These are phyloP conservation scores for Lapara coniferarum DNA, from an alignment of 2,888 invertebrate species.

Conservation along the genomic window DNA sequence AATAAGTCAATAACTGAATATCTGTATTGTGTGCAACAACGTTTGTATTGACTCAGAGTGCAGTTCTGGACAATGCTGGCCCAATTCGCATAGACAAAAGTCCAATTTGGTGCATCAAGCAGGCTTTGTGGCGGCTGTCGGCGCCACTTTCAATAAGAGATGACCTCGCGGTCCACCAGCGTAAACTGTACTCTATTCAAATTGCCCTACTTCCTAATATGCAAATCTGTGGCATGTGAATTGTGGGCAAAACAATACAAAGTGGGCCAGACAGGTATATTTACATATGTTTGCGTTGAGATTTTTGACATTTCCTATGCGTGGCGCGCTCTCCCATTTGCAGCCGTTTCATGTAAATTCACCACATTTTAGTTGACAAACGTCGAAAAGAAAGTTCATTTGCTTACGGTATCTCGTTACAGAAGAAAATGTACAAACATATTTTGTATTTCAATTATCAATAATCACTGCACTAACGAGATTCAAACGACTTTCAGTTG, in stretches of 20 bases:
- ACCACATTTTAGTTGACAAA: conserved; percentile 40
- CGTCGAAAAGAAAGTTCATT: conserved; percentile 48
- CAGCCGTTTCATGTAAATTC: conserved; percentile 47
- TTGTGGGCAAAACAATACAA: conserved; percentile 71
- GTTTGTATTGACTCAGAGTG: conserved; percentile 24
- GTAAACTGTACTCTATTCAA: conserved; percentile 52
- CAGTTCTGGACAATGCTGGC: conserved; percentile 31
- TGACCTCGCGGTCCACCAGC: conserved; percentile 42
- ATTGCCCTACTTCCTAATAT: conserved; percentile 77
- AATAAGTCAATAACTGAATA: background rate
- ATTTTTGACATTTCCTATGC: conserved; percentile 56
- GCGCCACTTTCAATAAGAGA: conserved; percentile 41
- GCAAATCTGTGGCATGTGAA: conserved; percentile 71
- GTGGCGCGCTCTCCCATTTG: conserved; percentile 43
- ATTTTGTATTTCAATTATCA: conserved; percentile 15
- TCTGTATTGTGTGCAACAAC: background rate
- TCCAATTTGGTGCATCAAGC: conserved; percentile 42
- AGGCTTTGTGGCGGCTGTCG: conserved; percentile 35
- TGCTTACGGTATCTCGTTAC: conserved; percentile 30
- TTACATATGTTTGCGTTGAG: conserved; percentile 57
- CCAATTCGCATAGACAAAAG: conserved; percentile 41
- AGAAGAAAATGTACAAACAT: conserved; percentile 20
- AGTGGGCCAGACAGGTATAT: conserved; percentile 65
- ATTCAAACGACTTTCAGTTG: conserved; percentile 21
- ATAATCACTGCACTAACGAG: conserved; percentile 11